phyloP scores from a whole-genome alignment of 2,797 vertebrate species.

The Poliocrania exsul region DNA sequence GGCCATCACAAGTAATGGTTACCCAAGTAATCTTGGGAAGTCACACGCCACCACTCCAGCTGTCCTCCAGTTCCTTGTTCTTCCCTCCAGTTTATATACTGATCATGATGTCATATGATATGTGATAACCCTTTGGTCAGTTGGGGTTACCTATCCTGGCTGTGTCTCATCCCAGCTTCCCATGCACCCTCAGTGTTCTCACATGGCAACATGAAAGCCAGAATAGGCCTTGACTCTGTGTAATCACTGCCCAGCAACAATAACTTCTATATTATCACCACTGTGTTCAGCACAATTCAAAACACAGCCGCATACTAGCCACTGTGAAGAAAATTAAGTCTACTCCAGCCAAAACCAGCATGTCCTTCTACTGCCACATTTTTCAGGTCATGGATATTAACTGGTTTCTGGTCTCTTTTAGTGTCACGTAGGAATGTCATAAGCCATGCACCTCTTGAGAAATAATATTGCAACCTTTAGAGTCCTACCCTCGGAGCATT shows the following conservation, averaged over 20 bases:
- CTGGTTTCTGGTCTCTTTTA: background rate
- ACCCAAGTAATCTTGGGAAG: background rate
- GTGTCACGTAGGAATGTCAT: background rate
- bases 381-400: background rate
- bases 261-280: background rate
- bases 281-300: background rate
- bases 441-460: background rate
- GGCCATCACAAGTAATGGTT: background rate
- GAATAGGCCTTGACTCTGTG: background rate
- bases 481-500: background rate
- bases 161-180: background rate
- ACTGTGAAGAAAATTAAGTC: background rate
- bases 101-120: background rate
- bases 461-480: background rate
- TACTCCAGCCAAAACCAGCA: background rate
- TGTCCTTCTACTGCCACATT: background rate
- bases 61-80: background rate
- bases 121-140: background rate
- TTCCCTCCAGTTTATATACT: background rate
- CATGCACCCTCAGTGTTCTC: background rate
- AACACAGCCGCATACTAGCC: background rate
- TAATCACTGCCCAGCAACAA: background rate
- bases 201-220: background rate
- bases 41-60: background rate
- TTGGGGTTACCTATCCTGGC: background rate